Evolutionary conservation across 2,797 vertebrate species (phyloP).

Genomic region (Schizopygopsis pylzovi): DNA sequence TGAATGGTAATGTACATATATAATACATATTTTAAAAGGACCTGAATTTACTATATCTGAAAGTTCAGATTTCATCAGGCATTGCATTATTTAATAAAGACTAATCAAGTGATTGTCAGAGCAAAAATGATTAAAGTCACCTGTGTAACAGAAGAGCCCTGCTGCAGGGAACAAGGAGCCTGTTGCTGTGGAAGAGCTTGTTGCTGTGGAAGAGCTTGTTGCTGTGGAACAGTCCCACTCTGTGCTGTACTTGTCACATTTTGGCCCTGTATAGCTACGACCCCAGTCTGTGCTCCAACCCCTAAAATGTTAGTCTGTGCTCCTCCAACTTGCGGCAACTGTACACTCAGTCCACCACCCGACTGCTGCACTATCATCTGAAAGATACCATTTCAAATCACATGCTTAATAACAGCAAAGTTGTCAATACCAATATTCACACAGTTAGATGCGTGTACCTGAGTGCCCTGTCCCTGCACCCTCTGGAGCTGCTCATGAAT

Average conservation of each 20-base stretch:
- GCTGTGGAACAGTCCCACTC: constrained; percentile 77
- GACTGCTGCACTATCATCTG: constrained; percentile 95
- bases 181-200: constrained; percentile 71
- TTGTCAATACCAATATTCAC: constrained; percentile 33
- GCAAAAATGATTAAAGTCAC: constrained; percentile 61
- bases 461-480: constrained; percentile 82
- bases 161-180: constrained; percentile 65
- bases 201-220: constrained; percentile 72
- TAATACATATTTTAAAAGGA: not conserved
- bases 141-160: constrained; percentile 74
- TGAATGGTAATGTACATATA: not conserved
- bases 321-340: constrained; percentile 81
- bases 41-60: not conserved
- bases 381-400: not conserved
- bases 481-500: constrained; percentile 88
- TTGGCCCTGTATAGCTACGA: constrained; percentile 87
- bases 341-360: constrained; percentile 85
- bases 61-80: not conserved
- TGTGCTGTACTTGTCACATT: constrained; percentile 78
- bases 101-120: not conserved
- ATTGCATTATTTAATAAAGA: not conserved
- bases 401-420: constrained; percentile 7
- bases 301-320: constrained; percentile 65
- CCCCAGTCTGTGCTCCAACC: constrained; percentile 79
- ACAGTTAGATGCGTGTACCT: constrained; percentile 37